Evolutionary conservation across 2,113 vertebrate species (phyloP).

Genomic region (Monopterus albus): DNA sequence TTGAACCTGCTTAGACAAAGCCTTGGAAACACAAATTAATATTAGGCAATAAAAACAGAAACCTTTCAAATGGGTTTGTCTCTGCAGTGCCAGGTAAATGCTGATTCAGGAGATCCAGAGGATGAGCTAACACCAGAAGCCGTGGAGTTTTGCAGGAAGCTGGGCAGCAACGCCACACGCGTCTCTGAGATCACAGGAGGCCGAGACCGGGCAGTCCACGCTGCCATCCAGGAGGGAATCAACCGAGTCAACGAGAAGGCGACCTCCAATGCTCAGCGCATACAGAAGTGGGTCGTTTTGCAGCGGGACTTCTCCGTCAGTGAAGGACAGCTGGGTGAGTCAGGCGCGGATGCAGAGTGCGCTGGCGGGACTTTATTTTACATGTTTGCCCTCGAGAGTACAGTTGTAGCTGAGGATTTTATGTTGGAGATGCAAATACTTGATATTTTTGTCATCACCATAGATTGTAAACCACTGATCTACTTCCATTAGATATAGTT

Average conservation of each 20-base stretch:
- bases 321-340: constrained; percentile 91
- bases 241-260: constrained; percentile 83
- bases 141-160: constrained; percentile 78
- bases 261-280: constrained; percentile 86
- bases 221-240: constrained; percentile 88
- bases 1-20: too few relatives aligned
- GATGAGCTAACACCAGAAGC: constrained; percentile 86
- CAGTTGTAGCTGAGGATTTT: too few relatives aligned
- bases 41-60: not conserved
- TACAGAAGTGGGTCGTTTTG: constrained; percentile 91
- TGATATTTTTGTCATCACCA: too few relatives aligned
- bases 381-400: too few relatives aligned
- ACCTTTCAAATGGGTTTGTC: fast-evolving
- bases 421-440: not conserved
- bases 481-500: too few relatives aligned
- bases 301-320: constrained; percentile 88
- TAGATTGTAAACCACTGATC: too few relatives aligned
- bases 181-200: constrained; percentile 84
- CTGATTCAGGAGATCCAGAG: constrained; percentile 76
- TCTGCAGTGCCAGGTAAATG: constrained; percentile 82
- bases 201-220: constrained; percentile 79
- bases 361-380: not conserved
- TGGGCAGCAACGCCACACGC: constrained; percentile 85
- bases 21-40: too few relatives aligned
- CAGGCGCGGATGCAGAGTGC: fast-evolving